Percentiles rank a stretch among this genome's conserved stretches.
Conservation (phyloP, 2,888 invertebrate species). For the Hedychridium roseum region DNA sequence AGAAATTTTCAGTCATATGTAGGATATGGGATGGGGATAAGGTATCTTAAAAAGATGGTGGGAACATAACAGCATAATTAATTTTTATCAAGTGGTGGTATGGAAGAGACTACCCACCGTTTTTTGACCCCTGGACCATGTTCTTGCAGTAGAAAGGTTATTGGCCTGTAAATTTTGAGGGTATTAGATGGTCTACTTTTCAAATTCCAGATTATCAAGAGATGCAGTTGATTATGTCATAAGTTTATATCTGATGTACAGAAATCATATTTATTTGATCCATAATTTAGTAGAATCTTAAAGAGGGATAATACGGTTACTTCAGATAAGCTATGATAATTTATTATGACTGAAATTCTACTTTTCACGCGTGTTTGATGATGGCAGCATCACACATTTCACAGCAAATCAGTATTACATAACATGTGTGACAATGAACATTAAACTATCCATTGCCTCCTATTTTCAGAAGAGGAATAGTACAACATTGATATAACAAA, state of each 20-base stretch:
- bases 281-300: too few species aligned
- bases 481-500: slow-evolving; percentile 1
- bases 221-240: too few species aligned
- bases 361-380: slow-evolving; percentile 27
- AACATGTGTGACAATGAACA: slow-evolving; percentile 41
- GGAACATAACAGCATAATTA: slow-evolving; percentile 13
- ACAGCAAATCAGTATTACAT: slow-evolving; percentile 47
- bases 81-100: too few species aligned
- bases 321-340: not conserved
- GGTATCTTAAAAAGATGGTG: slow-evolving; percentile 13
- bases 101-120: slow-evolving; percentile 70
- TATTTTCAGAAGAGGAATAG: too few species aligned
- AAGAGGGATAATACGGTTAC: too few species aligned
- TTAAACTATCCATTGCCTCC: too few species aligned
- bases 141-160: slow-evolving; percentile 77
- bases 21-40: slow-evolving; percentile 17
- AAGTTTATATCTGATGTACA: too few species aligned
- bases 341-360: not conserved
- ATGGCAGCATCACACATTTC: slow-evolving; percentile 46
- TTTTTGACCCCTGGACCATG: slow-evolving; percentile 82
- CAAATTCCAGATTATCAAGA: too few species aligned
- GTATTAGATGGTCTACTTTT: too few species aligned
- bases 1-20: slow-evolving; percentile 4
- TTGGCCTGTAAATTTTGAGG: slow-evolving; percentile 70
- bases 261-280: too few species aligned